Percentiles rank a stretch among this genome's conserved stretches.
Evolutionary conservation across 2,888 invertebrate species (phyloP).

Genomic region (Drosophila paucipuncta): DNA sequence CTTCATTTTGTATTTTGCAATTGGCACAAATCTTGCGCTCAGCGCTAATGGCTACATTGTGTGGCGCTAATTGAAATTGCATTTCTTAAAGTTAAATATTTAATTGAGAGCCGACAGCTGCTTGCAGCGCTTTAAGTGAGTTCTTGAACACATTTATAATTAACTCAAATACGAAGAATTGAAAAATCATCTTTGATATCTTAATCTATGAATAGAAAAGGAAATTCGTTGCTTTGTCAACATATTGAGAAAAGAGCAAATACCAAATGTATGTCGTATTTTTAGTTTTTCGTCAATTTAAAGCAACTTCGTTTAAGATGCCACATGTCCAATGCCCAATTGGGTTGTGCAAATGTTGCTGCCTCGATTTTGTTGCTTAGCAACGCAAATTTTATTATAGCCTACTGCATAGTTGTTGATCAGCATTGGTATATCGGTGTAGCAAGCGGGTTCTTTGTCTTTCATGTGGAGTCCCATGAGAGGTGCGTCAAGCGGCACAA

Average conservation of each 20-base stretch:
- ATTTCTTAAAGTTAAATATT: conserved; percentile 74
- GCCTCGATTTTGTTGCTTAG: conserved; percentile 39
- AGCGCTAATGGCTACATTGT: conserved; percentile 74
- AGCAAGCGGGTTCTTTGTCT: conserved; percentile 64
- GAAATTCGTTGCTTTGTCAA: neutral
- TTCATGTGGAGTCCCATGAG: conserved; percentile 70
- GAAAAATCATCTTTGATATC: neutral
- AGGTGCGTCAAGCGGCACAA: conserved; percentile 37
- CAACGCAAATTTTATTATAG: conserved; percentile 40
- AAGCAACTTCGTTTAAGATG: conserved; percentile 8
- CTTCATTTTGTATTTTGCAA: conserved; percentile 56
- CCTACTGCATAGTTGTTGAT: conserved; percentile 35
- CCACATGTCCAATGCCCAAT: conserved; percentile 25
- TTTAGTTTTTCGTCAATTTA: neutral
- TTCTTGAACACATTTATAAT: neutral
- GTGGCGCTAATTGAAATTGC: conserved; percentile 79
- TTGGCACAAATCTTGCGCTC: conserved; percentile 76
- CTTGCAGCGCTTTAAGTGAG: neutral
- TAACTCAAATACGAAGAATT: neutral
- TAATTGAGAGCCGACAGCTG: conserved; percentile 61
- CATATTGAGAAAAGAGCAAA: neutral
- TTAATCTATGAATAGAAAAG: neutral
- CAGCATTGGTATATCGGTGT: conserved; percentile 18
- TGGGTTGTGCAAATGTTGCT: conserved; percentile 9
- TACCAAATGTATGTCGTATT: neutral